phyloP scores from a whole-genome alignment of 1,140 invertebrate genomes.

The Doryteuthis pealeii region DNA sequence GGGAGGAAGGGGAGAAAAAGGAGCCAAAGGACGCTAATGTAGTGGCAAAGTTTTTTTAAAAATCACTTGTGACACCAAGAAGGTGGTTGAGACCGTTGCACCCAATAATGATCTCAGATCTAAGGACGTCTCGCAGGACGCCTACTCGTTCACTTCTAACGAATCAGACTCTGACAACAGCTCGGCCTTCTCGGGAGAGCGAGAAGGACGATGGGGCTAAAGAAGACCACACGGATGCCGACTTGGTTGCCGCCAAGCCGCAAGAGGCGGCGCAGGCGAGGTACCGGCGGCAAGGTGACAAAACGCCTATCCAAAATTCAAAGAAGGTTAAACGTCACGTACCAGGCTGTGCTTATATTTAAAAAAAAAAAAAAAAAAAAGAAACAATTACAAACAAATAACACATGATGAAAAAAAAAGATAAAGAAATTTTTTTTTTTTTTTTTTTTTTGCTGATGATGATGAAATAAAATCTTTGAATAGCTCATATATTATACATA shows the following conservation, averaged over 20 bases:
- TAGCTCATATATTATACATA: no score
- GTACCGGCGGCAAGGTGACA: not conserved
- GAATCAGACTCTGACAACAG: not conserved
- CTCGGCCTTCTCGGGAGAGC: not conserved
- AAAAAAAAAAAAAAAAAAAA: no score
- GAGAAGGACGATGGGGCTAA: constrained; percentile 12
- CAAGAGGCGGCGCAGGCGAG: not conserved
- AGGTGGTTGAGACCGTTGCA: not conserved
- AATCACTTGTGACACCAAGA: not conserved
- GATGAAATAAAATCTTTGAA: no score
- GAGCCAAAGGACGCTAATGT: not conserved
- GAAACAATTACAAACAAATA: no score
- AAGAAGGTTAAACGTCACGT: not conserved
- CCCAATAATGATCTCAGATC: not conserved
- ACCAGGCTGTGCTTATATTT: not conserved
- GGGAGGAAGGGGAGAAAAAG: constrained; percentile 12
- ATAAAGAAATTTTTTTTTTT: no score
- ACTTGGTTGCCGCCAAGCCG: not conserved
- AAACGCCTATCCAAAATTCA: not conserved
- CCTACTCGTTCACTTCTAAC: not conserved
- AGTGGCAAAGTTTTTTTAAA: not conserved
- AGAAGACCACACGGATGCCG: constrained; percentile 10
- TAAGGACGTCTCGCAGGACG: not conserved
- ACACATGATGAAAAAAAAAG: no score
- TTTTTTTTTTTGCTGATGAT: no score